A percentile compares a stretch with the other conserved stretches of the same genome.
phyloP scores from a whole-genome alignment of 1,140 invertebrate genomes.

The Lepidostoma basale region DNA sequence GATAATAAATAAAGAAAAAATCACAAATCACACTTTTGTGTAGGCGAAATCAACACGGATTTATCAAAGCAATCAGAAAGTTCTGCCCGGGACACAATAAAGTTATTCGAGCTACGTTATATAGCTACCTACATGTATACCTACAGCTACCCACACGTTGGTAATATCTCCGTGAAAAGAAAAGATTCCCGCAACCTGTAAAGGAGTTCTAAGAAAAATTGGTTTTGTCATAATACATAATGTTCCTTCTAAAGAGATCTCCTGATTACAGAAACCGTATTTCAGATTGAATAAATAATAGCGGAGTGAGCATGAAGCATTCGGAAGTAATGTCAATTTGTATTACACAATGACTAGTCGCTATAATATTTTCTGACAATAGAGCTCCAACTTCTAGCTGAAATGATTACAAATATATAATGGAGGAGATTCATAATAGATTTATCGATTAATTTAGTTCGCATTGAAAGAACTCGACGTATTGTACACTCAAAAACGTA shows the following conservation, averaged over 20 bases:
- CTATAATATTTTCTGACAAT: slow-evolving; percentile 4
- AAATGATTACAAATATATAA: slow-evolving; percentile 9
- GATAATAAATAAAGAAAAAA: no score
- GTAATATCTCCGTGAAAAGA: no score
- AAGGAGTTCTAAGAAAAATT: not conserved
- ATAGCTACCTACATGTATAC: no score
- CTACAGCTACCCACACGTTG: no score
- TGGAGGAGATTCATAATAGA: not conserved
- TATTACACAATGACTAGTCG: slow-evolving; percentile 23
- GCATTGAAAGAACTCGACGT: not conserved
- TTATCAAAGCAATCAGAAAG: no score
- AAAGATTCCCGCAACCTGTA: not conserved
- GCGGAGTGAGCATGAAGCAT: not conserved
- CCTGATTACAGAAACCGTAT: slow-evolving; percentile 26
- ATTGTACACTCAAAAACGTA: no score
- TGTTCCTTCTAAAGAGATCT: not conserved
- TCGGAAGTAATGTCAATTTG: slow-evolving; percentile 27
- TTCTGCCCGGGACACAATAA: no score
- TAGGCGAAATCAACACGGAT: no score
- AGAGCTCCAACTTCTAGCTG: not conserved
- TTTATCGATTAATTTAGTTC: not conserved
- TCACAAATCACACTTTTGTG: no score
- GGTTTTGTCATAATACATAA: not conserved
- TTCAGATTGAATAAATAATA: slow-evolving; percentile 24
- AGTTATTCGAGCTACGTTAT: no score